These are phyloP conservation scores for Sinella curviseta DNA, from an alignment of 1,140 invertebrate species.

Conservation along the genomic window DNA sequence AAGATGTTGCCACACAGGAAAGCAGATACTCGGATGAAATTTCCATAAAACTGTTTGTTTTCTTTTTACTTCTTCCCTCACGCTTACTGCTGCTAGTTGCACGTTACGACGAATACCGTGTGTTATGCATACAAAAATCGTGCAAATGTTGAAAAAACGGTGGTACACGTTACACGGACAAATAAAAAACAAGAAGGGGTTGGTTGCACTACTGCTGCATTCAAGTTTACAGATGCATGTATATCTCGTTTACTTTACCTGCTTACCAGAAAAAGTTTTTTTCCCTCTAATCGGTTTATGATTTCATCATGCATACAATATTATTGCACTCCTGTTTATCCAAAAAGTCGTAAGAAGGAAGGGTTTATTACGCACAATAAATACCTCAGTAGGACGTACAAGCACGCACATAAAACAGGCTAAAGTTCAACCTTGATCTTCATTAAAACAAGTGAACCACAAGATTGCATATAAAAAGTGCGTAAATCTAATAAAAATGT, in stretches of 20 bases:
- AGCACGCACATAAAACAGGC: neutral
- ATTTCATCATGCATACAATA: neutral
- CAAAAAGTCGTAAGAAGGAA: neutral
- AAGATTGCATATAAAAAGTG: no score
- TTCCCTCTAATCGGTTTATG: neutral
- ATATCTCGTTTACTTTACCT: neutral
- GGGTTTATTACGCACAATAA: neutral
- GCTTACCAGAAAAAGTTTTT: neutral
- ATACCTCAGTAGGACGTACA: neutral
- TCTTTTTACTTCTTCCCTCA: neutral
- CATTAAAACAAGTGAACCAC: no score
- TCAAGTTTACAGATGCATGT: neutral
- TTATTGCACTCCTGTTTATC: neutral
- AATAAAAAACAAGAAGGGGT: neutral
- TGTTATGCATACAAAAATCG: constrained; percentile 6
- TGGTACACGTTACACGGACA: neutral
- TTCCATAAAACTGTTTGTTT: constrained; percentile 2
- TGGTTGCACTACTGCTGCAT: neutral
- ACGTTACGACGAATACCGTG: neutral
- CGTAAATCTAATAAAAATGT: no score
- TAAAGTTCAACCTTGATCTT: neutral
- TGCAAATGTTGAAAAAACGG: no score
- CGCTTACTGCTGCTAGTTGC: neutral
- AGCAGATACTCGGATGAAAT: neutral
- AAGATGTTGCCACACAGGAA: neutral